Percentiles rank a stretch among this genome's conserved stretches.
Conservation (phyloP, 1,140 invertebrate genomes). For the Macrostomum lignano region DNA sequence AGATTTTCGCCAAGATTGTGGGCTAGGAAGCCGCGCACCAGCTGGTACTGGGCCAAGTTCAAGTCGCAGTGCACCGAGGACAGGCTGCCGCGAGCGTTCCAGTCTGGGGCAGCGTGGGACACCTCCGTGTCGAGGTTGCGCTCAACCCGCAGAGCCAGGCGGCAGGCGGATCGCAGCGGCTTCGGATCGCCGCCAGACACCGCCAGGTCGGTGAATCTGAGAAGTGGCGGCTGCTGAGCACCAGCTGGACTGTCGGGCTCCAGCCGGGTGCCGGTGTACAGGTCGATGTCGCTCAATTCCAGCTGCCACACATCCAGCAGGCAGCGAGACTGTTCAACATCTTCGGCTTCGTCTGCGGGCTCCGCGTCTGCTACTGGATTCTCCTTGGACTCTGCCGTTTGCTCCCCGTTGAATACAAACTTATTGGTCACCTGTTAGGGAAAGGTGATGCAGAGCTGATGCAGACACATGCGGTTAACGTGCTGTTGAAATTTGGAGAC, state of each 20-base stretch:
- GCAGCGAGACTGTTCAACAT: constrained; percentile 12
- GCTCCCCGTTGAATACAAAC: too few relatives aligned
- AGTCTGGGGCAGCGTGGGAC: constrained; percentile 46
- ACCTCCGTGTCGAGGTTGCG: constrained; percentile 45
- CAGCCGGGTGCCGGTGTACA: constrained; percentile 36
- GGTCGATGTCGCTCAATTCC: constrained; percentile 48
- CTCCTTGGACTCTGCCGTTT: too few relatives aligned
- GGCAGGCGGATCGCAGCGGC: constrained; percentile 46
- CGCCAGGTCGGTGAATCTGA: not conserved
- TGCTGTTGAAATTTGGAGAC: too few relatives aligned
- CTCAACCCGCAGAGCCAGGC: constrained; percentile 46
- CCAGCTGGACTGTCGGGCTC: constrained; percentile 2
- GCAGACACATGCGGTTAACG: too few relatives aligned
- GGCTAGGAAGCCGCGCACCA: constrained; percentile 54
- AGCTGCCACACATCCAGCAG: constrained; percentile 47
- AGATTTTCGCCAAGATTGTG: constrained; percentile 71
- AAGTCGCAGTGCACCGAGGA: constrained; percentile 54
- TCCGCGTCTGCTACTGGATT: too few relatives aligned
- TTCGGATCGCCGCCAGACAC: not conserved
- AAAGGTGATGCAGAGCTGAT: too few relatives aligned
- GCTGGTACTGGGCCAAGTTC: constrained; percentile 52
- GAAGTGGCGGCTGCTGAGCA: not conserved
- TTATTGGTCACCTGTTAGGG: too few relatives aligned
- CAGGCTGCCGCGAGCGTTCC: constrained; percentile 50
- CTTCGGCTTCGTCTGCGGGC: not conserved